These are phyloP conservation scores for Natrix natrix DNA, from an alignment of 2,797 vertebrate genomes.

Conservation along the genomic window DNA sequence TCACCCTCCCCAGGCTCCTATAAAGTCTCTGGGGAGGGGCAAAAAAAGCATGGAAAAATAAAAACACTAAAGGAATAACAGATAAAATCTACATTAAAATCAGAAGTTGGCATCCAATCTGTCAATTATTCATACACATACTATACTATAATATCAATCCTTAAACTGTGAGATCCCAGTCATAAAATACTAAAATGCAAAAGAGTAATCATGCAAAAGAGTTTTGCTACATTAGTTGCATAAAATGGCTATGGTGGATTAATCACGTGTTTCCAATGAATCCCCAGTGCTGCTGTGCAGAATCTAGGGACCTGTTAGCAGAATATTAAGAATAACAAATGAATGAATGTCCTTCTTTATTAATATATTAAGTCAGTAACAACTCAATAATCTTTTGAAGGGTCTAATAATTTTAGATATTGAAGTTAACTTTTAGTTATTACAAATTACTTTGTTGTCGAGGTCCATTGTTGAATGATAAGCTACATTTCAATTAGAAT, in stretches of 20 bases:
- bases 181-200: not conserved
- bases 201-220: not conserved
- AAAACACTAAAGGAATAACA: not conserved
- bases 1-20: too few relatives aligned
- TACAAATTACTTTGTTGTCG: not conserved
- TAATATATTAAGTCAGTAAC: not conserved
- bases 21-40: too few relatives aligned
- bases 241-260: not conserved
- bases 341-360: not conserved
- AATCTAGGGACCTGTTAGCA: not conserved
- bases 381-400: not conserved
- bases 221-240: not conserved
- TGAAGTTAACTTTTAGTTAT: not conserved
- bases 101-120: not conserved
- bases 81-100: not conserved
- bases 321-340: not conserved
- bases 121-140: not conserved
- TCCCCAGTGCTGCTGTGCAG: not conserved
- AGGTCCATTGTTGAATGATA: not conserved
- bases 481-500: not conserved
- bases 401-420: not conserved
- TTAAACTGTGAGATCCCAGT: not conserved
- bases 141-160: not conserved
- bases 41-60: not conserved
- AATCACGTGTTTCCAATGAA: not conserved